phyloP scores from a whole-genome alignment of 2,888 invertebrate species.

The Caradrina kadenii region DNA sequence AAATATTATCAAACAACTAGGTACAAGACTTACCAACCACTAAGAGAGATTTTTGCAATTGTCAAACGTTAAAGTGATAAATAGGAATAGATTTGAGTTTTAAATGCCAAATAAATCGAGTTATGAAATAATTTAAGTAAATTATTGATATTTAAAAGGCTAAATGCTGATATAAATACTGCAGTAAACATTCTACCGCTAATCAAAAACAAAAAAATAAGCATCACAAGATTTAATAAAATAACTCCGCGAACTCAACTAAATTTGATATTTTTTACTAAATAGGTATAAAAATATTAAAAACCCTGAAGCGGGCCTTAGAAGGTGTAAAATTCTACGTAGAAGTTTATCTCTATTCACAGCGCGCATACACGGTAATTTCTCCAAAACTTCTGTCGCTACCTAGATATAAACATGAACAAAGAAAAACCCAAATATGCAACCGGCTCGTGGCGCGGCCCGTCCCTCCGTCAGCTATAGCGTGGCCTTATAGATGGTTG shows the following conservation, averaged over 20 bases:
- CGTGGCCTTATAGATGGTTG: slow-evolving; percentile 91
- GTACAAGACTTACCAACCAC: too few relatives aligned
- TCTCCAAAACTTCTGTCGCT: slow-evolving; percentile 41
- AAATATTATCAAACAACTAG: neutral
- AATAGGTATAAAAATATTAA: neutral
- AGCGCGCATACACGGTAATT: slow-evolving; percentile 14
- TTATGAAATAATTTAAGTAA: too few relatives aligned
- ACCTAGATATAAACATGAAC: slow-evolving; percentile 61
- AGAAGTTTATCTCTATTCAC: neutral
- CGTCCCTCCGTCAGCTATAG: slow-evolving; percentile 90
- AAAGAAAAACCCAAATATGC: slow-evolving; percentile 72
- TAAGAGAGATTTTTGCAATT: too few relatives aligned
- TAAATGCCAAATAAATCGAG: too few relatives aligned
- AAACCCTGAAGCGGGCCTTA: neutral
- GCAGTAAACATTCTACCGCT: too few relatives aligned
- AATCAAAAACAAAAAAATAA: too few relatives aligned
- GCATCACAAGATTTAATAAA: too few relatives aligned
- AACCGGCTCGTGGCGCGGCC: slow-evolving; percentile 83
- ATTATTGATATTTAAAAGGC: too few relatives aligned
- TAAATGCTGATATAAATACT: too few relatives aligned
- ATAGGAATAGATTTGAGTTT: too few relatives aligned
- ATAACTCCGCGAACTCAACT: too few relatives aligned
- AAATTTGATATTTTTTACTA: neutral
- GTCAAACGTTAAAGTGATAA: too few relatives aligned
- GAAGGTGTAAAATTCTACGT: neutral